These are phyloP conservation scores for Pipistrellus pipistrellus DNA, from an alignment of 2,797 vertebrate species.

Conservation along the genomic window DNA sequence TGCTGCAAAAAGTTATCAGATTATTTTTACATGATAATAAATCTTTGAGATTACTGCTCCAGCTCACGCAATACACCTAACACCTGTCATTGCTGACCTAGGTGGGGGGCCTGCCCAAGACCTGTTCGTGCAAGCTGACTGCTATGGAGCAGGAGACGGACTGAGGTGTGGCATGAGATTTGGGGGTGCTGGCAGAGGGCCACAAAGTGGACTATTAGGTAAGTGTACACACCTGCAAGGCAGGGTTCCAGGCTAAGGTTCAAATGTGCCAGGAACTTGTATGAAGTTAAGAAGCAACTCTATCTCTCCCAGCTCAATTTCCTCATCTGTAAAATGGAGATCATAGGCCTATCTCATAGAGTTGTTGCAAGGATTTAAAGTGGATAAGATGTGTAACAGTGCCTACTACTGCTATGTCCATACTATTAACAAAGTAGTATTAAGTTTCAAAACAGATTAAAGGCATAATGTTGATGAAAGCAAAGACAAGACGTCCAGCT, in stretches of 20 bases:
- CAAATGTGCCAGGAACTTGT: neutral
- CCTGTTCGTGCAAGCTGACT: neutral
- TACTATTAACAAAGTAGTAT: neutral
- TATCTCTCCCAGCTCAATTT: neutral
- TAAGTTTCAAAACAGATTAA: neutral
- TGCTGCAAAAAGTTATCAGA: neutral
- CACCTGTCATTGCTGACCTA: neutral
- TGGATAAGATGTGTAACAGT: neutral
- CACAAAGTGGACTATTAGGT: neutral
- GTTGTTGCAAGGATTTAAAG: neutral
- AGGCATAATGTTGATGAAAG: neutral
- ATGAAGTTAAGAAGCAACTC: neutral
- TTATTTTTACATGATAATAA: neutral
- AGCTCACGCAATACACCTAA: neutral
- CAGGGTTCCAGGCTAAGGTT: neutral
- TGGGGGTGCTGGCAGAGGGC: neutral
- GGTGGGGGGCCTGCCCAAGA: neutral
- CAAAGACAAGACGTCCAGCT: neutral
- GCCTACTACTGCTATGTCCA: neutral
- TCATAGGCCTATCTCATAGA: neutral
- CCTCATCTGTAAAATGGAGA: neutral
- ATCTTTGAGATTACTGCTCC: neutral
- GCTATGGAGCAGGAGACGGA: neutral
- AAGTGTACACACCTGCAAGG: neutral
- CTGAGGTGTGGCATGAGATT: neutral